Evolutionary conservation across 1,140 invertebrate genomes (phyloP).

Genomic region (Cepaea nemoralis): DNA sequence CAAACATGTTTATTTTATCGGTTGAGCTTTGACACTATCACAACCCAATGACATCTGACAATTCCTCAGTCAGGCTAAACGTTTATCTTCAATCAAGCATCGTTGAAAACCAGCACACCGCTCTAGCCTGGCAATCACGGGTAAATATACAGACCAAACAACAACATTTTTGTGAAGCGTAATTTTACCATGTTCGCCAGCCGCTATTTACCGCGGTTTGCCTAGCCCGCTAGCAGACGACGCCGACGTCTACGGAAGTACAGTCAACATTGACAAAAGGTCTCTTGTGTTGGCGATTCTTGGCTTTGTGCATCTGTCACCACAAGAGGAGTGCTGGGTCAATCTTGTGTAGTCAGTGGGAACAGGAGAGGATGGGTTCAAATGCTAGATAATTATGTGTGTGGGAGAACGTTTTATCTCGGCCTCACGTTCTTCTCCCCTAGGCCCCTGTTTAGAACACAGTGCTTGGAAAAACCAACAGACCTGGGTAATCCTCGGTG

Average conservation of each 20-base stretch:
- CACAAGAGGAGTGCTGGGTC: not conserved
- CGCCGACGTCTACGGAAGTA: not conserved
- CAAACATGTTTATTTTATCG: no score
- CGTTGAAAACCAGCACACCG: no score
- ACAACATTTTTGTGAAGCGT: not conserved
- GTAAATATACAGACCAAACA: no score
- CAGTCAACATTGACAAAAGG: not conserved
- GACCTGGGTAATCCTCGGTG: not conserved
- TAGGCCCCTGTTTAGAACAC: not conserved
- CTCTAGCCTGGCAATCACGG: no score
- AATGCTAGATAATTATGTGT: not conserved
- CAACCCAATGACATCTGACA: no score
- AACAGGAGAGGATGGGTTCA: not conserved
- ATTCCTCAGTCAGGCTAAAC: no score
- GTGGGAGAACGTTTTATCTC: not conserved
- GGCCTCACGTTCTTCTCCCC: not conserved
- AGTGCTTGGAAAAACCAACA: not conserved
- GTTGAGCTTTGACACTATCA: no score
- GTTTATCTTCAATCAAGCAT: no score
- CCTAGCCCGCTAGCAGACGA: not conserved
- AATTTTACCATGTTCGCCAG: not conserved
- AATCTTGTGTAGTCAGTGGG: not conserved
- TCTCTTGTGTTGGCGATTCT: not conserved
- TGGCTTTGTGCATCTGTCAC: slow-evolving; percentile 13
- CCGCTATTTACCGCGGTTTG: not conserved